These are phyloP conservation scores for Clitarchus hookeri DNA, from an alignment of 2,888 invertebrate species.

Conservation along the genomic window DNA sequence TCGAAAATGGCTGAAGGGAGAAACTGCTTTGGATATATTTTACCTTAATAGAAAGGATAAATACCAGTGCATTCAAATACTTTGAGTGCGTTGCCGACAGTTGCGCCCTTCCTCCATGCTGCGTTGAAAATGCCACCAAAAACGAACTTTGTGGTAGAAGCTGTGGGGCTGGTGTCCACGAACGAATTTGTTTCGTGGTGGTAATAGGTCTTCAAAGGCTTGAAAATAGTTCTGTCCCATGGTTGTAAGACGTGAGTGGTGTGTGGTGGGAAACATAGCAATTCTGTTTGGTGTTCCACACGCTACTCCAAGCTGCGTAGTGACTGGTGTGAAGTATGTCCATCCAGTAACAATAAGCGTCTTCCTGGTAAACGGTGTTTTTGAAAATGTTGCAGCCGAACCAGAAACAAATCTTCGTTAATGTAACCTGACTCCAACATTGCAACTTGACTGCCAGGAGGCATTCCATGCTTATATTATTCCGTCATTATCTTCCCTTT, in stretches of 20 bases:
- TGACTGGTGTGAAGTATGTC: not conserved
- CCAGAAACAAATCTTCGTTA: not conserved
- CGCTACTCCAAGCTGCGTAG: not conserved
- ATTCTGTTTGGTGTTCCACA: conserved; percentile 41
- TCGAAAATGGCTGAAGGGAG: not conserved
- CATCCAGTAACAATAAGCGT: not conserved
- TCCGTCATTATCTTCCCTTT: not conserved
- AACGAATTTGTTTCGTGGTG: not conserved
- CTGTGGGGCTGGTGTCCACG: not conserved
- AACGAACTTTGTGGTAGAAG: not conserved
- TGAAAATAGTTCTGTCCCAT: conserved; percentile 46
- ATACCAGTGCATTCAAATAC: not conserved
- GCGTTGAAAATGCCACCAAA: not conserved
- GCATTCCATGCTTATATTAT: not conserved
- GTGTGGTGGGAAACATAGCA: conserved; percentile 48
- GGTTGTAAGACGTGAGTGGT: conserved; percentile 47
- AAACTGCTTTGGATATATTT: not conserved
- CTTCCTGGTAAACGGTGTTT: not conserved
- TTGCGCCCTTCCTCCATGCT: not conserved
- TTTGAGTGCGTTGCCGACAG: not conserved
- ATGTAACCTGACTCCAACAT: conserved; percentile 1
- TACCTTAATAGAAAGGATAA: not conserved
- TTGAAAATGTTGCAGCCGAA: not conserved
- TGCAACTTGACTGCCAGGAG: not conserved
- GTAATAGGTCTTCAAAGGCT: conserved; percentile 44